These are phyloP conservation scores for Notodonta ziczac DNA, from an alignment of 2,888 invertebrate genomes.

Conservation along the genomic window DNA sequence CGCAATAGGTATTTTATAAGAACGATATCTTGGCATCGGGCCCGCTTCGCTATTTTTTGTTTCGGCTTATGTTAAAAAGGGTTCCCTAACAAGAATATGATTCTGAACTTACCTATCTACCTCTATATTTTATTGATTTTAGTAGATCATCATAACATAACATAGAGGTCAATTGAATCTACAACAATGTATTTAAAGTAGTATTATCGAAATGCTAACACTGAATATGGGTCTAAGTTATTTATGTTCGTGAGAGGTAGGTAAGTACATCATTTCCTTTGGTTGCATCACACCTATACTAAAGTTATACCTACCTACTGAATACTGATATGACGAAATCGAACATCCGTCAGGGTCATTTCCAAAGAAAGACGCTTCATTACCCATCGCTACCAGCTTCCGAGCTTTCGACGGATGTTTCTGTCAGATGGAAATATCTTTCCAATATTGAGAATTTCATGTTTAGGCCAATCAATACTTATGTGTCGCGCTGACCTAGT, in stretches of 20 bases:
- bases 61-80: constrained; percentile 61
- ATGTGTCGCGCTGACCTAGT: constrained; percentile 27
- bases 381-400: constrained; percentile 28
- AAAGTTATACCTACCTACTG: constrained; percentile 17
- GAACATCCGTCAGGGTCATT: constrained; percentile 24
- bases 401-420: constrained; percentile 24
- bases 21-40: constrained; percentile 57
- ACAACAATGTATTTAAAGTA: no score
- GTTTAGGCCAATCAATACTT: constrained; percentile 29
- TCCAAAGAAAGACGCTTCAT: constrained; percentile 39
- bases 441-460: constrained; percentile 12
- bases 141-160: no score
- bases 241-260: no score
- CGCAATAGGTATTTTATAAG: constrained; percentile 46
- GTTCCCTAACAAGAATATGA: constrained; percentile 43
- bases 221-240: no score
- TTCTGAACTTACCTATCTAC: constrained; percentile 23
- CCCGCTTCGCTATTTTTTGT: constrained; percentile 54
- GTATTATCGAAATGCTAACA: no score
- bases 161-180: no score
- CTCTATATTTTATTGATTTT: background rate
- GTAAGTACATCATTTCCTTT: no score
- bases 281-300: no score
- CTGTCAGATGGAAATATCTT: constrained; percentile 28
- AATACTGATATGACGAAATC: constrained; percentile 44